phyloP scores from a whole-genome alignment of 2,888 invertebrate genomes.

The Dendrolimus houi region DNA sequence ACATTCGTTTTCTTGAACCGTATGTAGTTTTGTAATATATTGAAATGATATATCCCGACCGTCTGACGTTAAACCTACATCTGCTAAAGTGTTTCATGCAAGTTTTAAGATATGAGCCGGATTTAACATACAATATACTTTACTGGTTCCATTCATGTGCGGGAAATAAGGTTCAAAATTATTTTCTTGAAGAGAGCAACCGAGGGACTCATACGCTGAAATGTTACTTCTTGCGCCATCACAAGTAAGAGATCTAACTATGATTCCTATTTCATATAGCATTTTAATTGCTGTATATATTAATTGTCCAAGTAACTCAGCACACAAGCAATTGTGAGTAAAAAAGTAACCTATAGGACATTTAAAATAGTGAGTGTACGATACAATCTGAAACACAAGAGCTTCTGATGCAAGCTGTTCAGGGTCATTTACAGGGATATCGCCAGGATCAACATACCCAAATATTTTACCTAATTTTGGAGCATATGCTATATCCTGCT shows the following conservation, averaged over 20 bases:
- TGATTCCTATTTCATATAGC: background rate
- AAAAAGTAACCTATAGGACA: background rate
- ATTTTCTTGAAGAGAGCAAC: background rate
- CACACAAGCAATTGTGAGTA: background rate
- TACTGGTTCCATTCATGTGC: background rate
- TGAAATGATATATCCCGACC: no score
- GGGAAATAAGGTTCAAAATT: background rate
- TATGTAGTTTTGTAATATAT: no score
- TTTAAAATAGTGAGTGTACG: background rate
- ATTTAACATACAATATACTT: background rate
- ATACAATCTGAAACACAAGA: background rate
- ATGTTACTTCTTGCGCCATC: background rate
- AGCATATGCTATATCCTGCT: background rate
- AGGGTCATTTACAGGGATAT: background rate
- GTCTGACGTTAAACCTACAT: no score
- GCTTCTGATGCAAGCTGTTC: background rate
- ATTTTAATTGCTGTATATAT: background rate
- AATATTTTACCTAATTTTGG: background rate
- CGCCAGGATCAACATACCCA: background rate
- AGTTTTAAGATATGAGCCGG: no score
- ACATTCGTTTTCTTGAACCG: no score
- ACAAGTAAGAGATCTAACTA: background rate
- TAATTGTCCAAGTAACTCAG: background rate
- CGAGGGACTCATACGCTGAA: background rate
- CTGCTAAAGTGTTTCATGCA: no score